Evolutionary conservation across 92 coral and sea anemone species (phyloP), one percentile per base, ranked within the genome.

Genomic region (Muricea muricata): DNA sequence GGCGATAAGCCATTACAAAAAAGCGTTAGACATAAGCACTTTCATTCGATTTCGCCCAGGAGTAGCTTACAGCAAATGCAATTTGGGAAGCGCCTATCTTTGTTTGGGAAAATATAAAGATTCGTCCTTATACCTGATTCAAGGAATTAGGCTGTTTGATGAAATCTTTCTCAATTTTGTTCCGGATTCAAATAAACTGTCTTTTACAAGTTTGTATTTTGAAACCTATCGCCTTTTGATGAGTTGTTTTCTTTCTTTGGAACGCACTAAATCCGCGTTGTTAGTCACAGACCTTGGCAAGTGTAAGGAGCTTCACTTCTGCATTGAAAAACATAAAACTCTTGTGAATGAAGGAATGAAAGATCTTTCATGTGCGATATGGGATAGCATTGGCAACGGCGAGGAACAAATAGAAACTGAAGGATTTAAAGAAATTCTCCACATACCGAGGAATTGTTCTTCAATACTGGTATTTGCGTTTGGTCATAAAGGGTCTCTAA

Each of bases 11-110:
- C 20, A 20, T 52, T 52, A 3, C 60, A 57, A 67, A 33, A 77
- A 85, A 54, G 67, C 67, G 37, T 84, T 85, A 24, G 63, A 32
- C 34, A 78, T 78, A 4, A 54, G 56, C 68, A 15, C 78, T 26
- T 63, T 40, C 18, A 52, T 55, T 8, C 70, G 56, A 6, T 41
- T 41, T 26, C 67, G 26, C 7, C 1, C 60, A 18, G 60, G 1
- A 52, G 20, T 52, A 52, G 60, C 60, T 8, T 1, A 9, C 14
- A 45, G 14, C 50, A 5, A 45, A 8, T 1, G 6, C 50, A 12
- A 45, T 12, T 45, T 45, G 50, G 50, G 50, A 13, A 12, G 14
- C 14, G 50, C 50, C 12, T 37, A 37, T 37, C 42, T 4, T 4
- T 37, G 42, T 37, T 37, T 37, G 9, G 42, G 42, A 37, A 9